phyloP scores from a whole-genome alignment of 2,797 vertebrate genomes.

The Microctenopoma steveboyesi region DNA sequence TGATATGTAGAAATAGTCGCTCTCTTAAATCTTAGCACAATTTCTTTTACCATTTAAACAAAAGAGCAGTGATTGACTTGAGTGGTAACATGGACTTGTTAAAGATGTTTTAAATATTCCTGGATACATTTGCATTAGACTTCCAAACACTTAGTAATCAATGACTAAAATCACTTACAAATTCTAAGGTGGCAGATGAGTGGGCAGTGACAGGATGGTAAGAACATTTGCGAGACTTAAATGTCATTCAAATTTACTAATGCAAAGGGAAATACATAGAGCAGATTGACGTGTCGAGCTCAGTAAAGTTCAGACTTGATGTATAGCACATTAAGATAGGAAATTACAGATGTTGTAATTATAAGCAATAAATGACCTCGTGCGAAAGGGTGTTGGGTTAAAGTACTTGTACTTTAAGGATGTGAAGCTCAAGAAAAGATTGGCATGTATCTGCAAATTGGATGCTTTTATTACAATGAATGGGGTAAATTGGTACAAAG shows the following conservation, averaged over 20 bases:
- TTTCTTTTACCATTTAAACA: conserved; percentile 57
- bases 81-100: conserved; percentile 63
- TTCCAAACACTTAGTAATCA: conserved; percentile 79
- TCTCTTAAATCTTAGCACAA: conserved; percentile 30
- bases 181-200: conserved; percentile 78
- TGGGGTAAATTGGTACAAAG: conserved; percentile 62
- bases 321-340: conserved; percentile 79
- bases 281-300: conserved; percentile 79
- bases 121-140: conserved; percentile 56
- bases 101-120: conserved; percentile 63
- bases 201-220: conserved; percentile 80
- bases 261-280: conserved; percentile 84
- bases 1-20: conserved; percentile 31
- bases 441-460: conserved; percentile 71
- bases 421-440: conserved; percentile 62
- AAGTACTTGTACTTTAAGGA: conserved; percentile 78
- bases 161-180: conserved; percentile 80
- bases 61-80: conserved; percentile 66
- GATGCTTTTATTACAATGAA: conserved; percentile 76
- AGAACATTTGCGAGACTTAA: conserved; percentile 83
- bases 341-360: conserved; percentile 82
- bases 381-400: conserved; percentile 65
- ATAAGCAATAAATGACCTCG: conserved; percentile 73
- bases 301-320: conserved; percentile 84
- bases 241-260: conserved; percentile 87